Percentiles rank a stretch among this genome's conserved stretches.
Evolutionary conservation across 1,140 invertebrate genomes (phyloP).

Genomic region (Pseudachorutes palmiensis): DNA sequence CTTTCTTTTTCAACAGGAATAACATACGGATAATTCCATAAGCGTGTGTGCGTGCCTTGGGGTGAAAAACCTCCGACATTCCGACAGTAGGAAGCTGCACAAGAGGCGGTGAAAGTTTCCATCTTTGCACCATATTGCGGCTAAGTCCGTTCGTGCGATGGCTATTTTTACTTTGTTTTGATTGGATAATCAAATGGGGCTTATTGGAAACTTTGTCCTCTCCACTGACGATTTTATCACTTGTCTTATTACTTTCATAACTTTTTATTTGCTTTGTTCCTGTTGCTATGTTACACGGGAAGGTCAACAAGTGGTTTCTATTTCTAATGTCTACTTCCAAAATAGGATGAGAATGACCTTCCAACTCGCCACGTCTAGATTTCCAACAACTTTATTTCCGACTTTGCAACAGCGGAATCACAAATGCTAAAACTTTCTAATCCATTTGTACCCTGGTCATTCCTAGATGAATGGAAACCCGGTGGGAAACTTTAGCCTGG

Average conservation of each 20-base stretch:
- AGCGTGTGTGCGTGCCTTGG: background rate
- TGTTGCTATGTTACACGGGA: too few species aligned
- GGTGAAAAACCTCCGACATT: background rate
- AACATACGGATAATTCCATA: background rate
- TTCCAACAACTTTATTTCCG: background rate
- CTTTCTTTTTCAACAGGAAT: background rate
- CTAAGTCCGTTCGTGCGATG: background rate
- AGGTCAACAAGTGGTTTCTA: too few species aligned
- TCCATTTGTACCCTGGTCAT: background rate
- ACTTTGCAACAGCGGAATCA: background rate
- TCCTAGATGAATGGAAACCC: conserved; percentile 18
- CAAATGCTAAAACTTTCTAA: background rate
- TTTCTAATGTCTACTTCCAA: too few species aligned
- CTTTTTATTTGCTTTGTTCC: too few species aligned
- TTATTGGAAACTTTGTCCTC: background rate
- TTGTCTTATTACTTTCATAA: too few species aligned
- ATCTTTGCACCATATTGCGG: background rate
- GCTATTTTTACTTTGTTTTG: background rate
- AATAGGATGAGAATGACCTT: too few species aligned
- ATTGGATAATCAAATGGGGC: background rate
- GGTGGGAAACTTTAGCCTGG: conserved; percentile 33
- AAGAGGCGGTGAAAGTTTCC: background rate
- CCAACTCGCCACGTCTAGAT: too few species aligned
- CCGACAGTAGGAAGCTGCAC: too few species aligned
- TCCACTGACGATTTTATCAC: background rate